A percentile compares a stretch with the other conserved stretches of the same genome.
These are phyloP conservation scores for Drosophila anomelani DNA, from an alignment of 2,888 invertebrate species.

Conservation along the genomic window DNA sequence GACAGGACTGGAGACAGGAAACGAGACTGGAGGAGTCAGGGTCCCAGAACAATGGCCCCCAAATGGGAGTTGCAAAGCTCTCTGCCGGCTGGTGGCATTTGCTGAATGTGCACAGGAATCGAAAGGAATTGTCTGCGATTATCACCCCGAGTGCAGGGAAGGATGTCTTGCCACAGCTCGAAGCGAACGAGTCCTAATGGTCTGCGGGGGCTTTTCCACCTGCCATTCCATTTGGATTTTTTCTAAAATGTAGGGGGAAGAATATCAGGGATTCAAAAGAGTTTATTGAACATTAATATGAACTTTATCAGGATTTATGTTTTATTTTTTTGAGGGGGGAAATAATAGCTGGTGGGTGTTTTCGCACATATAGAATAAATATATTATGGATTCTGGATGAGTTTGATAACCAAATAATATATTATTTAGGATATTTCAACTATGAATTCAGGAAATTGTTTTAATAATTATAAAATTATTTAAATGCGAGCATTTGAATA, in stretches of 20 bases:
- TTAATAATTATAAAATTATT: too few species aligned
- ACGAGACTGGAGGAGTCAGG: background rate
- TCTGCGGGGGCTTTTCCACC: constrained; percentile 15
- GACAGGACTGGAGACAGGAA: background rate
- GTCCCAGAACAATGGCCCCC: constrained; percentile 28
- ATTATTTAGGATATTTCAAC: background rate
- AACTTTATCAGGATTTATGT: background rate
- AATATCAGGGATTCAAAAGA: constrained; percentile 2
- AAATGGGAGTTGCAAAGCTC: constrained; percentile 11
- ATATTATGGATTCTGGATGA: too few species aligned
- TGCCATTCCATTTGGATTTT: constrained; percentile 6
- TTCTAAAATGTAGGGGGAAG: background rate
- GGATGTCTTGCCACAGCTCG: constrained; percentile 8
- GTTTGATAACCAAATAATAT: background rate
- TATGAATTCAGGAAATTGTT: too few species aligned
- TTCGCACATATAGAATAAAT: too few species aligned
- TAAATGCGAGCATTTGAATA: too few species aligned
- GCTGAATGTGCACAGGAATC: constrained; percentile 41
- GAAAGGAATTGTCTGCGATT: constrained; percentile 44
- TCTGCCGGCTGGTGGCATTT: constrained; percentile 18
- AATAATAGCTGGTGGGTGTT: background rate
- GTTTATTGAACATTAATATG: constrained; percentile 8
- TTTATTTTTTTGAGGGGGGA: too few species aligned
- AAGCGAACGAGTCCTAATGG: constrained; percentile 26
- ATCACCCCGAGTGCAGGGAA: constrained; percentile 23